These are phyloP conservation scores for Cassiopea andromeda DNA, from an alignment of 30 jellyfish, hydroid and myxozoan species.

Conservation along the genomic window DNA sequence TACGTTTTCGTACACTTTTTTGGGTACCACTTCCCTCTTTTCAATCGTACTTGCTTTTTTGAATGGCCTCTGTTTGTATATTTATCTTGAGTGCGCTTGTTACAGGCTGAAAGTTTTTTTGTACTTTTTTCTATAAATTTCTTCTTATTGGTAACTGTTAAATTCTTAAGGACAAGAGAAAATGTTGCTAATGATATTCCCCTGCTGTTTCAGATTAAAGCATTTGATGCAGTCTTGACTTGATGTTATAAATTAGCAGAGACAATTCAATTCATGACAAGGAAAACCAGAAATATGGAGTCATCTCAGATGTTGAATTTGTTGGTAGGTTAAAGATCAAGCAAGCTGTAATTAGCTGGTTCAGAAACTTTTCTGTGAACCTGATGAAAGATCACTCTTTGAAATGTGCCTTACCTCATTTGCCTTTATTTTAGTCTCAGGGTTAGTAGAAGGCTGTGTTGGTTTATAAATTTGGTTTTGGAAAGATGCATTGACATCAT, in stretches of 20 bases:
- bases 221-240: not conserved
- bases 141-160: not conserved
- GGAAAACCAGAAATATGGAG: not conserved
- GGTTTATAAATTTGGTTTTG: too few species aligned
- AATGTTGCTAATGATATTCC: not conserved
- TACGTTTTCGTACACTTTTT: too few species aligned
- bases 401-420: too few species aligned
- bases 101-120: not conserved
- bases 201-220: conserved; percentile 5
- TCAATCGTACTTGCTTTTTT: not conserved
- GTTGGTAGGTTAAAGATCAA: conserved; percentile 1
- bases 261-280: not conserved
- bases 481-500: too few species aligned
- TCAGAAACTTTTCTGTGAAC: too few species aligned
- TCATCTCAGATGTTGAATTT: not conserved
- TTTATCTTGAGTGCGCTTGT: not conserved
- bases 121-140: not conserved
- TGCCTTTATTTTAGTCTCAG: too few species aligned
- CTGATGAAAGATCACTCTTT: too few species aligned
- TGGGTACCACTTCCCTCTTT: too few species aligned
- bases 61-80: not conserved
- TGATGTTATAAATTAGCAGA: not conserved
- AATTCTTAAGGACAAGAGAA: not conserved
- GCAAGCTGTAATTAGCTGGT: not conserved
- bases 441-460: too few species aligned